Evolutionary conservation across 2,888 invertebrate genomes (phyloP).

Genomic region (Drosophila prolongata): DNA sequence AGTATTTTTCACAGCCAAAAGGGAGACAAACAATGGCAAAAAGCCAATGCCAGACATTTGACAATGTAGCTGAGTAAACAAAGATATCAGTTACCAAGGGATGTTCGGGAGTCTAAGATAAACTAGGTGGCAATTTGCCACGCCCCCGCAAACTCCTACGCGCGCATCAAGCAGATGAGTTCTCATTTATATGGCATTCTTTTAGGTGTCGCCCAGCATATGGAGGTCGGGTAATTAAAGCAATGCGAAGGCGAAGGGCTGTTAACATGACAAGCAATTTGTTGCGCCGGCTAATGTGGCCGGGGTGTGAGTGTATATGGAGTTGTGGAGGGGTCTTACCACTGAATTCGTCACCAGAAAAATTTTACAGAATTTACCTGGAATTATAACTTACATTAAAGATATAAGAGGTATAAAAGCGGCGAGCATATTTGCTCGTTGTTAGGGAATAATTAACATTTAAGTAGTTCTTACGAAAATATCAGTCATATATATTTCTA

Average conservation of each 20-base stretch:
- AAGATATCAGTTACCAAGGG: slow-evolving; percentile 52
- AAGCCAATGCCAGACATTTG: slow-evolving; percentile 23
- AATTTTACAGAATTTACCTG: neutral
- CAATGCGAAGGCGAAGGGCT: slow-evolving; percentile 12
- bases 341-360: neutral
- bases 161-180: slow-evolving; percentile 28
- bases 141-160: neutral
- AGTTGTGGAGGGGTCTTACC: slow-evolving; percentile 4
- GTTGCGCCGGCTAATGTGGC: slow-evolving; percentile 12
- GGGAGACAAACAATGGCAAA: neutral
- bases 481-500: too few species aligned
- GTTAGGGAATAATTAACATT: too few species aligned
- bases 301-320: neutral
- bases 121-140: slow-evolving; percentile 25
- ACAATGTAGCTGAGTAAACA: slow-evolving; percentile 48
- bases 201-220: slow-evolving; percentile 36
- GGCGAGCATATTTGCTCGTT: too few species aligned
- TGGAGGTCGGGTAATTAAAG: slow-evolving; percentile 38
- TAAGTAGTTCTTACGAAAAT: too few species aligned
- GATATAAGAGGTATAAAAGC: neutral
- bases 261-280: slow-evolving; percentile 42
- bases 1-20: slow-evolving; percentile 22
- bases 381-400: neutral
- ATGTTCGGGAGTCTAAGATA: slow-evolving; percentile 16
- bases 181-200: slow-evolving; percentile 27